Percentiles rank a stretch among this genome's conserved stretches.
phyloP scores from a whole-genome alignment of 2,113 vertebrate species.

The Notarius quadriscutis region DNA sequence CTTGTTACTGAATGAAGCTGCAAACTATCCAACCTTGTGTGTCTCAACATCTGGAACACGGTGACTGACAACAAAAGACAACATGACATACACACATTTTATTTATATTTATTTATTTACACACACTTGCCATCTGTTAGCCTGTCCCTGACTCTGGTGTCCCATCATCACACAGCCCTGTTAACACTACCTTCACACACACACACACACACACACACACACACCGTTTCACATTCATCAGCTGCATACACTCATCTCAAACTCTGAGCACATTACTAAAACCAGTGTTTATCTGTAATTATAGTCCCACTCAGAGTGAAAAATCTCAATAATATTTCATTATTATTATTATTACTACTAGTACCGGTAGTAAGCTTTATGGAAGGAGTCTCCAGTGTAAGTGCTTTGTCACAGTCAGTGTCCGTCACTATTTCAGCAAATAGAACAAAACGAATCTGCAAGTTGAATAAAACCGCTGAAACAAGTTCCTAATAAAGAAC shows the following conservation, averaged over 20 bases:
- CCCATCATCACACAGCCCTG: neutral
- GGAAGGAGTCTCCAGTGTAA: neutral
- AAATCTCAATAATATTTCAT: neutral
- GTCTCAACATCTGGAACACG: neutral
- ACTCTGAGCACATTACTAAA: neutral
- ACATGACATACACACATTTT: neutral
- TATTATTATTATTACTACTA: neutral
- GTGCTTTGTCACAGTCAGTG: neutral
- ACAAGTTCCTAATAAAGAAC: neutral
- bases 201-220: neutral
- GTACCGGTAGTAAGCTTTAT: too few relatives aligned
- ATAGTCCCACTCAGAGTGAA: neutral
- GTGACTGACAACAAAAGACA: neutral
- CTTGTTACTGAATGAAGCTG: neutral
- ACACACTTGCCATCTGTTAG: slow-evolving; percentile 5
- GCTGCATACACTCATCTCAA: neutral
- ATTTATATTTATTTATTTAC: too few relatives aligned
- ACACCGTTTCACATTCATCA: neutral
- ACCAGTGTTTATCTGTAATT: neutral
- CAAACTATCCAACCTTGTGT: neutral
- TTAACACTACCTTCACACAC: neutral
- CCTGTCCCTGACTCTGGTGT: neutral
- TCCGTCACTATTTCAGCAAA: too few relatives aligned
- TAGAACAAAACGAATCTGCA: neutral
- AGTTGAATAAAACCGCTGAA: neutral